A percentile compares a stretch with the other conserved stretches of the same genome.
Evolutionary conservation across 2,797 vertebrate genomes (phyloP).

Genomic region (Dallia pectoralis): DNA sequence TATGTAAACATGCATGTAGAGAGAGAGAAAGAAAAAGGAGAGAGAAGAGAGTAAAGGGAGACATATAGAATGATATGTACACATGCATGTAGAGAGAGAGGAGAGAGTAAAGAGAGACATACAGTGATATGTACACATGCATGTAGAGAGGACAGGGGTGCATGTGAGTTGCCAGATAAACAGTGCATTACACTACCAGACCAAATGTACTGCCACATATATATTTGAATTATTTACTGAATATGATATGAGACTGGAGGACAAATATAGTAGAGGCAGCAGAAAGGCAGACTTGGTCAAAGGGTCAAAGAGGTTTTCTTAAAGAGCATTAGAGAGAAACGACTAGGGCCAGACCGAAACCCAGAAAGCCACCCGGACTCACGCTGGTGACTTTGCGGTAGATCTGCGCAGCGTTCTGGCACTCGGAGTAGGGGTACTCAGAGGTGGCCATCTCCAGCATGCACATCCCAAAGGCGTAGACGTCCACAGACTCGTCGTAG

Average conservation of each 20-base stretch:
- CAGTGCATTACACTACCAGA: background rate
- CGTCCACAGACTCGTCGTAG: constrained; percentile 96
- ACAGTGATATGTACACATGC: too few relatives aligned
- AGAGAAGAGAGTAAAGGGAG: too few relatives aligned
- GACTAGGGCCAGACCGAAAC: background rate
- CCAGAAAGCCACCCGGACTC: constrained; percentile 51
- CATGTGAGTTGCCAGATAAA: background rate
- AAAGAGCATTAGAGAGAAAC: background rate
- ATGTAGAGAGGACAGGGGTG: too few relatives aligned
- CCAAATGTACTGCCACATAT: background rate
- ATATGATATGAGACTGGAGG: background rate
- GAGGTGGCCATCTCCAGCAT: constrained; percentile 98
- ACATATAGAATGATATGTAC: too few relatives aligned
- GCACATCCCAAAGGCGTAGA: constrained; percentile 98
- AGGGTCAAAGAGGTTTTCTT: background rate
- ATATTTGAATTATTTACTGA: background rate
- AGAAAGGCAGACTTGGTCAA: background rate
- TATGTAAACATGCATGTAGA: too few relatives aligned
- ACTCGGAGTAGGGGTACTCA: constrained; percentile 95
- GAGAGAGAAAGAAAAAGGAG: too few relatives aligned
- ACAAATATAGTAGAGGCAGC: background rate
- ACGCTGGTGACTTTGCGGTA: constrained; percentile 98
- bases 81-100: too few relatives aligned
- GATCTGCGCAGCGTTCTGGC: constrained; percentile 96
- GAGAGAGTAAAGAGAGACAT: too few relatives aligned